A percentile compares a stretch with the other conserved stretches of the same genome.
These are phyloP conservation scores for Caerostris extrusa DNA, from an alignment of 1,140 invertebrate species.

Conservation along the genomic window DNA sequence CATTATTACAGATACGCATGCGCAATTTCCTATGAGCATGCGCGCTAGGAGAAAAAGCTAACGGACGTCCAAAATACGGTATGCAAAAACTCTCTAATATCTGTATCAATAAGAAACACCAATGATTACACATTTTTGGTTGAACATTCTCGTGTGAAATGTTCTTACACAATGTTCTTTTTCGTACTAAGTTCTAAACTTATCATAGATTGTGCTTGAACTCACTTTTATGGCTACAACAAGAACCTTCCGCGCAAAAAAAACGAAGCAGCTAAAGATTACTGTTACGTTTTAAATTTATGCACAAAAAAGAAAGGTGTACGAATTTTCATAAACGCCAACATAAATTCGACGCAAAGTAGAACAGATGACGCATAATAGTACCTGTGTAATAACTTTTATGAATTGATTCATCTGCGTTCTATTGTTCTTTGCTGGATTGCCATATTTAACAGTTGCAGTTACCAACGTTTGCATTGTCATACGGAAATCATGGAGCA, in stretches of 20 bases:
- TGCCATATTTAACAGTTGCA: neutral
- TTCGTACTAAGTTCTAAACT: too few relatives aligned
- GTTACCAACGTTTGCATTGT: slow-evolving; percentile 11
- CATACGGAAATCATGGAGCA: neutral
- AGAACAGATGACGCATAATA: neutral
- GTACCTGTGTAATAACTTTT: neutral
- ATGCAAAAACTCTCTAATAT: too few relatives aligned
- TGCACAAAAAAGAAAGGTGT: neutral
- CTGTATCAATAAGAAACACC: too few relatives aligned
- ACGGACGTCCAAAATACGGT: too few relatives aligned
- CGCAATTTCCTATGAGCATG: too few relatives aligned
- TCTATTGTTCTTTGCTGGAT: neutral
- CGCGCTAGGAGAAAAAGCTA: too few relatives aligned
- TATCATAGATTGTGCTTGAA: neutral
- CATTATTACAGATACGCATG: too few relatives aligned
- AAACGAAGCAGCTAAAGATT: neutral
- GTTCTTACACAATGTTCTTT: too few relatives aligned
- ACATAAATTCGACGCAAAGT: neutral
- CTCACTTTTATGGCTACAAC: neutral
- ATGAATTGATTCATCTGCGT: neutral
- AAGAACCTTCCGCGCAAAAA: neutral
- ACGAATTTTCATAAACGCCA: neutral
- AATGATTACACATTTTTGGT: too few relatives aligned
- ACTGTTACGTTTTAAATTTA: neutral
- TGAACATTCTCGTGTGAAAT: too few relatives aligned